phyloP scores from a whole-genome alignment of 1,140 invertebrate genomes.

The Brachionus rubens region DNA sequence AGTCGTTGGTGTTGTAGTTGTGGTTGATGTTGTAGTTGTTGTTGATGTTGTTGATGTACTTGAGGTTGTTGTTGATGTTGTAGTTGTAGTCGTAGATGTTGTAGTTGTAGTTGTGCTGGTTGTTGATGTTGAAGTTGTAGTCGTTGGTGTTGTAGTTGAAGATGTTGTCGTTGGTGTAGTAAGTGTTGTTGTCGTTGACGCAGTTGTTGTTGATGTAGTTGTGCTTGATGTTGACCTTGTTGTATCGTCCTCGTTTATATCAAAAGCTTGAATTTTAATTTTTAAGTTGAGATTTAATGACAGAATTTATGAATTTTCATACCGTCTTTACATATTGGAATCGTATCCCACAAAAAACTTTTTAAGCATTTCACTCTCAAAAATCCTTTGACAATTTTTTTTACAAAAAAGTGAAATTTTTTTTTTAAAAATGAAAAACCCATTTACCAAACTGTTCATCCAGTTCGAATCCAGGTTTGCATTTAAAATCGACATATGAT shows the following conservation, averaged over 20 bases:
- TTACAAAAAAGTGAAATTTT: too few relatives aligned
- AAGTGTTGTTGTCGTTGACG: neutral
- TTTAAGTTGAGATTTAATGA: too few relatives aligned
- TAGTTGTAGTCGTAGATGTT: too few relatives aligned
- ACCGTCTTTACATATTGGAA: conserved; percentile 6
- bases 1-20: neutral
- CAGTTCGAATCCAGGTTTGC: conserved; percentile 1
- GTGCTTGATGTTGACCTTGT: too few relatives aligned
- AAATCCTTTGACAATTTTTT: conserved; percentile 11
- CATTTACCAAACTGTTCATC: conserved; percentile 12
- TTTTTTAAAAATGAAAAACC: neutral
- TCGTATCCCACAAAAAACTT: conserved; percentile 39
- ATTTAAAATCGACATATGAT: conserved; percentile 43
- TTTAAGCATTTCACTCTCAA: conserved; percentile 31
- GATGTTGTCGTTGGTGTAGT: too few relatives aligned
- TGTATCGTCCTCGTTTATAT: neutral
- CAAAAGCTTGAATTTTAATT: neutral
- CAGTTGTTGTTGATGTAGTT: neutral
- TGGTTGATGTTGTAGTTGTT: too few relatives aligned
- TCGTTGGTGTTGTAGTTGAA: too few relatives aligned
- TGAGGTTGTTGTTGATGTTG: too few relatives aligned
- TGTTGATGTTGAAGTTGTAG: too few relatives aligned
- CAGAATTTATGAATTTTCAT: neutral
- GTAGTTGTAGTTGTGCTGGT: too few relatives aligned
- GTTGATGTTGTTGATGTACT: too few relatives aligned